phyloP scores from a whole-genome alignment of 2,888 invertebrate species.

The Apodemia hepburni region DNA sequence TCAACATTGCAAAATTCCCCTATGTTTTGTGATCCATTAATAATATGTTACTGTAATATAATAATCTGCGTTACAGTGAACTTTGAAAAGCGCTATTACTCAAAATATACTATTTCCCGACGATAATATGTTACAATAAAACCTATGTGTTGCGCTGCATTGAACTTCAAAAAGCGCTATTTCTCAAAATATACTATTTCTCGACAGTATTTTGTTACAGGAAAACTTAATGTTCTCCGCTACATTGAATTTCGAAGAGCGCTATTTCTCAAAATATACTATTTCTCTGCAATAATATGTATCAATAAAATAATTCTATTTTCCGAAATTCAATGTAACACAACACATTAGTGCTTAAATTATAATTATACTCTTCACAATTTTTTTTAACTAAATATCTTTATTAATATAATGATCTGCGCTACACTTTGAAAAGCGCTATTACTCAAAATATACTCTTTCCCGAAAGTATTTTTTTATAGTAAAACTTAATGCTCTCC shows the following conservation, averaged over 20 bases:
- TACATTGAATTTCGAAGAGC: neutral
- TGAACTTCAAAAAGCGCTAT: neutral
- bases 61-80: neutral
- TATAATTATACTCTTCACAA: too few relatives aligned
- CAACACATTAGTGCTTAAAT: too few relatives aligned
- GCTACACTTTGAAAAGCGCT: neutral
- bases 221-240: neutral
- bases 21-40: too few relatives aligned
- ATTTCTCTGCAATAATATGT: too few relatives aligned
- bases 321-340: too few relatives aligned
- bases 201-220: too few relatives aligned
- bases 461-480: too few relatives aligned
- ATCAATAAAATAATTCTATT: too few relatives aligned
- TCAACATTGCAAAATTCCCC: too few relatives aligned
- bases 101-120: too few relatives aligned
- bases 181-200: constrained; percentile 5
- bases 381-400: too few relatives aligned
- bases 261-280: neutral
- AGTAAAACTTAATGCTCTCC: neutral
- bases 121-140: neutral
- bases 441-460: neutral
- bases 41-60: too few relatives aligned
- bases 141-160: neutral
- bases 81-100: neutral
- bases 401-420: neutral